Evolutionary conservation across 2,888 invertebrate genomes (phyloP).

Genomic region (Mesochorus sp.): DNA sequence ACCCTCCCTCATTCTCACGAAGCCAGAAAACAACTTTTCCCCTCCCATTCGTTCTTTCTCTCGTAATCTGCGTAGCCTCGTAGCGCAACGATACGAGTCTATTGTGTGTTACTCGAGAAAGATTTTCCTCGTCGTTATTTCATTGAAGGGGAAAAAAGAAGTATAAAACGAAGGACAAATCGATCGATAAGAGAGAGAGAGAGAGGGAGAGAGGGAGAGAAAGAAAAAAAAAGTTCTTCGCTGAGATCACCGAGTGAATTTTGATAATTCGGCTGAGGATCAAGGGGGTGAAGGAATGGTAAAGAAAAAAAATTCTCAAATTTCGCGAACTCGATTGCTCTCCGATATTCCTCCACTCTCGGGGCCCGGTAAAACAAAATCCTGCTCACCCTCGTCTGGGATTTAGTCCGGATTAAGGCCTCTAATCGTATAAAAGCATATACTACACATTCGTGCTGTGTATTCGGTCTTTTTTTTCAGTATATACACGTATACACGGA

Average conservation of each 20-base stretch:
- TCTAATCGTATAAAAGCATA: background rate
- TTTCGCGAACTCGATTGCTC: background rate
- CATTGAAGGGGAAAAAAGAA: too few species aligned
- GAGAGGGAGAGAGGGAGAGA: background rate
- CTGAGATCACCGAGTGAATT: background rate
- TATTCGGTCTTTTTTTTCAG: background rate
- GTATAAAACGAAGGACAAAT: too few species aligned
- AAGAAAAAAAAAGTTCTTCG: too few species aligned
- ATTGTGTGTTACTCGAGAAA: background rate
- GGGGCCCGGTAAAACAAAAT: background rate
- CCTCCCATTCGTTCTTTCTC: too few species aligned
- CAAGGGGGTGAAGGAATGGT: too few species aligned
- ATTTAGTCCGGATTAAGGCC: background rate
- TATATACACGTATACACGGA: background rate
- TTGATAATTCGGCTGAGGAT: too few species aligned
- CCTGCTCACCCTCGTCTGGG: background rate
- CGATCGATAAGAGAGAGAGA: too few species aligned
- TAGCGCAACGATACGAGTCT: too few species aligned
- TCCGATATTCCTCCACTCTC: too few species aligned
- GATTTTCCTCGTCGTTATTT: background rate
- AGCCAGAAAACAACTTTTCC: background rate
- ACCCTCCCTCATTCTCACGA: background rate
- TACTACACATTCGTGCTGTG: background rate
- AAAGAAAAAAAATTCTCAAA: background rate
- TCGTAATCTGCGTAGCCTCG: too few species aligned